A percentile compares a stretch with the other conserved stretches of the same genome.
Evolutionary conservation across 2,797 vertebrate species (phyloP).

Genomic region (Nannoperca australis): DNA sequence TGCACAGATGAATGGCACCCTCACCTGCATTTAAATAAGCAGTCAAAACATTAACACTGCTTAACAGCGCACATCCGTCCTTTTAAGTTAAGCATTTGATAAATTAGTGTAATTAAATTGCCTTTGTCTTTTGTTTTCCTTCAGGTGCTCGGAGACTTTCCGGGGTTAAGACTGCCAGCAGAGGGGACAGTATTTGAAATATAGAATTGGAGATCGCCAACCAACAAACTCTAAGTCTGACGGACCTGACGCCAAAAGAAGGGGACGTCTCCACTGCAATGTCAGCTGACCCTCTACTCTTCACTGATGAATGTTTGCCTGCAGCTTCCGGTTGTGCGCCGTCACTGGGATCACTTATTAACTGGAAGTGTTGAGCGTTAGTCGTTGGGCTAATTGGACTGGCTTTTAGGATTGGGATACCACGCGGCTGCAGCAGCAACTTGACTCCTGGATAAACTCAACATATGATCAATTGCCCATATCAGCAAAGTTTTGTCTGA

Average conservation of each 20-base stretch:
- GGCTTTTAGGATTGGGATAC: conserved; percentile 18
- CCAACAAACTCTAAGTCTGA: conserved; percentile 1
- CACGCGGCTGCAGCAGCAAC: conserved; percentile 17
- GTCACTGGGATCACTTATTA: conserved; percentile 5
- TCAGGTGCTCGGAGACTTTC: conserved; percentile 55
- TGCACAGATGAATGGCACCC: conserved; percentile 30
- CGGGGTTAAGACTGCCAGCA: neutral
- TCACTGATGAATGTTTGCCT: conserved; percentile 49
- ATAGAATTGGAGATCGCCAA: neutral
- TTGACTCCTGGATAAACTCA: conserved; percentile 7
- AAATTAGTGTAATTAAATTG: conserved; percentile 28
- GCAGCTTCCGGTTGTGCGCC: neutral
- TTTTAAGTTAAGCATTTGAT: conserved; percentile 33
- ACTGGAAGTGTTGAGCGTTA: neutral
- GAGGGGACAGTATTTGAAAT: neutral
- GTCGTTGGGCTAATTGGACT: conserved; percentile 27
- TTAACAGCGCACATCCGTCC: conserved; percentile 10
- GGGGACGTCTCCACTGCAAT: conserved; percentile 24
- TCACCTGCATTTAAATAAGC: conserved; percentile 36
- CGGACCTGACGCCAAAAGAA: conserved; percentile 13
- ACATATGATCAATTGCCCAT: conserved; percentile 25
- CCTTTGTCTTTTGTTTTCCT: conserved; percentile 29
- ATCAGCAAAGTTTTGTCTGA: conserved; percentile 7
- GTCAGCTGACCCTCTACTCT: conserved; percentile 11
- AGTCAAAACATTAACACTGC: conserved; percentile 25